Evolutionary conservation across 2,888 invertebrate species (phyloP), one percentile per base, ranked within the genome.

Genomic region (Allygus modestus): DNA sequence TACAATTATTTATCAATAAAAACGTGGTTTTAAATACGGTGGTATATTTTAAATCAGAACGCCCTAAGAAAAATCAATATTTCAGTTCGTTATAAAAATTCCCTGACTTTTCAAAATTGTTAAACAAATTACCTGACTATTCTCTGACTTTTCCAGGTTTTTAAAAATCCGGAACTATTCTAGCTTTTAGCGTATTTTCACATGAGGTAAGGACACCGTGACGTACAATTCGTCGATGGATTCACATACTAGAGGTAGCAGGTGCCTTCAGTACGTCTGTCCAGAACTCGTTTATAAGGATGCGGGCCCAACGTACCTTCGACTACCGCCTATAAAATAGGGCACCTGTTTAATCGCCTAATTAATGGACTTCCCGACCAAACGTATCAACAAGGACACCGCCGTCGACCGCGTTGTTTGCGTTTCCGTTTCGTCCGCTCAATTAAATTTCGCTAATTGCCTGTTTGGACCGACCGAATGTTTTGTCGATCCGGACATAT

Each of bases 301-400:
- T 79, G 79, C 79, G 79, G 79, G 79, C 58, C 51, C 37, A 79
- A 79, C 79, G 54, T 79, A 17, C 54, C 54, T 37, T 7, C 73
- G 41, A n/a, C 69, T 46, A 51, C 41, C 46, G 20, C 41, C 75
- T 46, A 51, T 77, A 51, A 51, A 77, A 28, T 79, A 79, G 54
- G 11, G 51, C 79, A 79, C 79, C 79, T 79, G 79, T 79, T 79
- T 79, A 79, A 79, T 79, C 58, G 79, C 20, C 79, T 79, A 79
- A 79, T 79, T 79, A 79, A 79, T 79, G 79, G 58, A 33, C 51
- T 58, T 31, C 31, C 54, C 79, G 58, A 28, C 51, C 73, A 33
- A 73, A 73, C 26, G 41, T 41, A 73, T 73, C 15, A 77, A 54
- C 79, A 58, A 58, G 54, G 79, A 58, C 79, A 58, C 54, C 58